Evolutionary conservation across 2,113 vertebrate species (phyloP), one percentile per base, ranked within the genome.

Genomic region (Ctenodactylus gundi): DNA sequence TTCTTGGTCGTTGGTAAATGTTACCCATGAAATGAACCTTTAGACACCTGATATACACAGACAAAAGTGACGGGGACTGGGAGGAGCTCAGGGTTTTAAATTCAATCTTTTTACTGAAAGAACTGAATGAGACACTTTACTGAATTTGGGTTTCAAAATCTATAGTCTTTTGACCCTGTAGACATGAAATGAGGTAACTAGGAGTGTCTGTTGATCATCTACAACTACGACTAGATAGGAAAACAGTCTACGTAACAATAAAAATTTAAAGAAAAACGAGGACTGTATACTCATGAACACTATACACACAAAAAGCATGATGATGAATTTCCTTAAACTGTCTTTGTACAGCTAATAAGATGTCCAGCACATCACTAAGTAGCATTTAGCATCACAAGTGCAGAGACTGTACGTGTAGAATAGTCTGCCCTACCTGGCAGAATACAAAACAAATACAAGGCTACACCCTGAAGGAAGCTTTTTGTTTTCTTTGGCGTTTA

Each of bases 21-120:
- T 23, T 49, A 62, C 46, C 73, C 41, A 73, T 21, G 25, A 31
- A 17, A 27, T 6, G 11, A 13, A 23, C 36, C 68, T 81, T 7
- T 0, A 46, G 31, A 27, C 29, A 15, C 60, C 21, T n/a, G 58
- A 17, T 17, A 72, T 41, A 46, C 23, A 81, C 9, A 18, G 11
- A n/a, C n/a, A n/a, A n/a, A n/a, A n/a, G n/a, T n/a, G n/a, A n/a
- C 3, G 21, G 62, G 13, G 58, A 70, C 65, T 4, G 18, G 85
- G n/a, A n/a, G 15, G 55, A 3, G 88, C 29, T n/a, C 73, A 83
- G 27, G 82, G 76, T 3, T 36, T 0, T 77, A 89, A 88, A 73
- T 57, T 15, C 78, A 68, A 80, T 89, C 89, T 93, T 90, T n/a
- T 72, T 12, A 93, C 55, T 80, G 88, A 76, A 97, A 95, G 11